Evolutionary conservation across 92 coral and sea anemone species (phyloP).

Genomic region (Palythoa grandiflora): DNA sequence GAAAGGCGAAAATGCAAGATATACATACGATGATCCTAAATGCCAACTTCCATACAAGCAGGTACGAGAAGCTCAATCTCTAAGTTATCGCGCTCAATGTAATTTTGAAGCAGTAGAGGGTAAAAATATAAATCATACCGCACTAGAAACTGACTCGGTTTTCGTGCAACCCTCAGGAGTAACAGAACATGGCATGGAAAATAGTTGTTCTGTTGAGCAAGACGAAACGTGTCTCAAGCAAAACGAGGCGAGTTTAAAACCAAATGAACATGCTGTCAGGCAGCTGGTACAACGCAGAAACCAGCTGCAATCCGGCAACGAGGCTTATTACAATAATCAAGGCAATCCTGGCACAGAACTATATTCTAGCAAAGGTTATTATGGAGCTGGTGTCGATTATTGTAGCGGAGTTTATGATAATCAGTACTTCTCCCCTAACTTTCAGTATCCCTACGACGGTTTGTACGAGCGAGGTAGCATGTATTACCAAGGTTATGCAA

Average conservation of each 20-base stretch:
- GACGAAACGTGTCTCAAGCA: background rate
- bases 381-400: background rate
- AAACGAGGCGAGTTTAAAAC: background rate
- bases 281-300: background rate
- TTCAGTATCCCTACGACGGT: background rate
- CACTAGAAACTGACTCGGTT: background rate
- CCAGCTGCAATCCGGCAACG: slow-evolving; percentile 10
- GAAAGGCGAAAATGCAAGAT: background rate
- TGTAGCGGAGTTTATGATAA: background rate
- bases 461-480: background rate
- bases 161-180: background rate
- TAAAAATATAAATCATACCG: background rate
- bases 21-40: background rate
- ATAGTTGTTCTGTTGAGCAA: slow-evolving; percentile 5
- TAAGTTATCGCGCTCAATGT: background rate
- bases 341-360: background rate
- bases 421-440: background rate
- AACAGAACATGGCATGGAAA: background rate
- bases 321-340: background rate
- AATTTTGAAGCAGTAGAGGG: background rate
- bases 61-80: background rate
- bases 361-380: background rate
- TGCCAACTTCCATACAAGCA: background rate
- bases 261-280: background rate
- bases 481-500: background rate